Conservation (phyloP, 2,113 vertebrate genomes). For the Eleginops maclovinus region DNA sequence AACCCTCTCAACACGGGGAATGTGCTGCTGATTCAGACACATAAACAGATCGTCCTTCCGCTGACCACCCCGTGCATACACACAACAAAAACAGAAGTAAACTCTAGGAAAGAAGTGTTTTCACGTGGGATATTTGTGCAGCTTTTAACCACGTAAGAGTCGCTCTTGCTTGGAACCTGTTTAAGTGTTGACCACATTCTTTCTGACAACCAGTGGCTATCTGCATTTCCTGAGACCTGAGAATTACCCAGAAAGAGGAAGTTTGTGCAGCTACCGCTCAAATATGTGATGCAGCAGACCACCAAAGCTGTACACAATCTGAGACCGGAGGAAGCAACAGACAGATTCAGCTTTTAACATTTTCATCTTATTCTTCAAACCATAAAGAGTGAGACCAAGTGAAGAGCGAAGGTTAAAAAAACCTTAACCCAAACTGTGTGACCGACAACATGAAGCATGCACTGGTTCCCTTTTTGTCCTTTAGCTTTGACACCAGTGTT, state of each 20-base stretch:
- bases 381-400: too few relatives aligned
- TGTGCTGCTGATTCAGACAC: slow-evolving; percentile 24
- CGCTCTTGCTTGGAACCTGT: neutral
- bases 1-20: slow-evolving; percentile 39
- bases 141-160: neutral
- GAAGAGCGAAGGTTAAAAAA: too few relatives aligned
- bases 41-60: slow-evolving; percentile 11
- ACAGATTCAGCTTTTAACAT: too few relatives aligned
- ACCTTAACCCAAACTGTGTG: too few relatives aligned
- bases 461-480: neutral
- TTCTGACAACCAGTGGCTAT: slow-evolving; percentile 10
- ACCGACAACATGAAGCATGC: too few relatives aligned
- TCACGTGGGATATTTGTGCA: neutral
- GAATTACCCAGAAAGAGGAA: slow-evolving; percentile 46
- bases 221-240: slow-evolving; percentile 39
- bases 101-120: neutral
- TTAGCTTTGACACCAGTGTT: neutral
- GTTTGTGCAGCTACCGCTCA: slow-evolving; percentile 1
- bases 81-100: neutral
- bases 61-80: neutral
- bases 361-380: too few relatives aligned
- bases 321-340: neutral
- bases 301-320: neutral
- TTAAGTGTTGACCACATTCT: neutral
- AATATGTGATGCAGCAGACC: neutral